Evolutionary conservation across 1,140 invertebrate genomes (phyloP).

Genomic region (Drosophila setifemur): DNA sequence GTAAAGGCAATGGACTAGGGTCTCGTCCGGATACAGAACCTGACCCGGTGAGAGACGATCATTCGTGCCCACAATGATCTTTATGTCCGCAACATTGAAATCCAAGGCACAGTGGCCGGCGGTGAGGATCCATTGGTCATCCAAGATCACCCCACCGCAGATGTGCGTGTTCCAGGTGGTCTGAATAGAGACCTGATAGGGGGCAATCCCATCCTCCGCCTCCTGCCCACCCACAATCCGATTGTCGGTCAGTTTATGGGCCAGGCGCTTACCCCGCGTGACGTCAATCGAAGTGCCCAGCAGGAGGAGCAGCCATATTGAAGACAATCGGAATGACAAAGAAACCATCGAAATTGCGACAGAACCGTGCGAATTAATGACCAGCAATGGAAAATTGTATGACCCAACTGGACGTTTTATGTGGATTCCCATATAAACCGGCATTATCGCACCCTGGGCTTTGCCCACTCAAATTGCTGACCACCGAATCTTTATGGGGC

Average conservation of each 20-base stretch:
- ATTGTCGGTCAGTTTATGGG: conserved; percentile 42
- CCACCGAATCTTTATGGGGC: conserved; percentile 46
- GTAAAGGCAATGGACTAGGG: conserved; percentile 63
- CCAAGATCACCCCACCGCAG: conserved; percentile 81
- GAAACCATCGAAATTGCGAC: conserved; percentile 9
- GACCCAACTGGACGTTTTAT: conserved; percentile 64
- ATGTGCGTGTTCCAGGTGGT: conserved; percentile 64
- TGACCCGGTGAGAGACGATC: conserved; percentile 49
- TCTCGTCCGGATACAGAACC: conserved; percentile 28
- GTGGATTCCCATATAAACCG: conserved; percentile 34
- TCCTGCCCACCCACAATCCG: conserved; percentile 80
- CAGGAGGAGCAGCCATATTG: conserved; percentile 18
- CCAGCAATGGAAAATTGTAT: conserved; percentile 59
- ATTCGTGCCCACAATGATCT: conserved; percentile 69
- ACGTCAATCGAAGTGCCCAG: conserved; percentile 66
- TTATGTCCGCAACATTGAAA: conserved; percentile 40
- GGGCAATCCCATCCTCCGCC: conserved; percentile 79
- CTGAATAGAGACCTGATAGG: conserved; percentile 83
- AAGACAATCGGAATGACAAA: background rate
- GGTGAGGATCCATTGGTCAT: conserved; percentile 77
- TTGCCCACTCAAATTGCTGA: conserved; percentile 22
- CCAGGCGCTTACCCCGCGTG: conserved; percentile 52
- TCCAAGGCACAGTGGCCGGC: conserved; percentile 82
- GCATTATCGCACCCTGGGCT: conserved; percentile 35
- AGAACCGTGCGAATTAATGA: conserved; percentile 55